Evolutionary conservation across 2,888 invertebrate genomes (phyloP).

Genomic region (Parelbella ahira): DNA sequence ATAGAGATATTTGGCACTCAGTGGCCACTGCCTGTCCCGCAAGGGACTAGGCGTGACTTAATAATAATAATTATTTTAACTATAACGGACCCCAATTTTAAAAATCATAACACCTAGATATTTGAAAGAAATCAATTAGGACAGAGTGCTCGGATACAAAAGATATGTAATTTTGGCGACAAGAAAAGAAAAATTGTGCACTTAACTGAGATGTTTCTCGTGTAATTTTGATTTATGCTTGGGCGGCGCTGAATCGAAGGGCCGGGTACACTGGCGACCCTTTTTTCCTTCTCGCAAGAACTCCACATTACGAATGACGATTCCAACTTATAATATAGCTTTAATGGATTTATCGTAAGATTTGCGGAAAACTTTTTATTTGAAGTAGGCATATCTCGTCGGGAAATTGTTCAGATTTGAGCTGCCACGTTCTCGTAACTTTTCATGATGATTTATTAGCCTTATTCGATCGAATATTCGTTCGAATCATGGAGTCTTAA

Average conservation of each 20-base stretch:
- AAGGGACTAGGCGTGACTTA: no score
- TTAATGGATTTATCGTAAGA: slow-evolving; percentile 15
- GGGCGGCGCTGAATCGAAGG: slow-evolving; percentile 44
- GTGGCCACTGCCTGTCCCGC: no score
- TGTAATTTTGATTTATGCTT: slow-evolving; percentile 66
- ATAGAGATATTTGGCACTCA: no score
- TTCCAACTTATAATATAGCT: slow-evolving; percentile 16
- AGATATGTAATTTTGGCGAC: slow-evolving; percentile 36
- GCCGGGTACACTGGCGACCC: slow-evolving; percentile 44
- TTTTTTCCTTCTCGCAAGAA: slow-evolving; percentile 47
- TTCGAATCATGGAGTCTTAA: no score
- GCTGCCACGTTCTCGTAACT: no score
- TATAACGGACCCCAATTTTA: no score
- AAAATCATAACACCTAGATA: no score
- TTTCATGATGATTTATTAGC: no score
- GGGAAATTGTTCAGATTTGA: not conserved
- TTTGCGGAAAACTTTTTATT: slow-evolving; percentile 10
- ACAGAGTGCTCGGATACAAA: not conserved
- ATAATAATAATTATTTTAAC: no score
- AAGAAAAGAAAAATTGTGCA: slow-evolving; percentile 24
- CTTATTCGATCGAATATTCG: no score
- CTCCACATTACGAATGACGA: slow-evolving; percentile 43
- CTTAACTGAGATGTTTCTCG: slow-evolving; percentile 49
- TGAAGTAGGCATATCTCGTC: not conserved
- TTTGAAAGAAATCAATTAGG: no score